Evolutionary conservation across 1,140 invertebrate genomes (phyloP), one percentile per base, ranked within the genome.

Genomic region (Bombus turneri): DNA sequence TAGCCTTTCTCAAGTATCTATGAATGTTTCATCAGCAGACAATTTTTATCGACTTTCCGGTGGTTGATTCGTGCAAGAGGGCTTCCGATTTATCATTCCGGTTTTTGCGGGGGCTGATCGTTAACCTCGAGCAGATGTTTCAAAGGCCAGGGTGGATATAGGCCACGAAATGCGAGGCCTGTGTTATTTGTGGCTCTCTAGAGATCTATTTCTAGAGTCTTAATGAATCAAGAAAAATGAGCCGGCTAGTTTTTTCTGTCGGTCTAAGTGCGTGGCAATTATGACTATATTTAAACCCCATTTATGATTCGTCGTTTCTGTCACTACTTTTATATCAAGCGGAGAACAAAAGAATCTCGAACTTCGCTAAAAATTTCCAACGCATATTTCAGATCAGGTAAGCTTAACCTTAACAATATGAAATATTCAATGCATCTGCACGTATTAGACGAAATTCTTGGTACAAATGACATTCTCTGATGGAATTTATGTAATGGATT

Each of bases 1-100:
- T n/a, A 28, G 13, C 15, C 34, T 53, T 53, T 53, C 22, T 25
- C 1, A 8, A 3, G 18, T 41, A 15, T 22, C 37, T 10, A 41
- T 41, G 75, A 77, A 77, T 41, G 57, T 77, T 77, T 77, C 53
- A 64, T 77, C 53, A 15, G 2, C 22, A 25, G 28, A 41, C 37
- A 41, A 41, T 64, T 77, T 53, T 77, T 41, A 41, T 77, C 25
- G 75, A 41, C 37, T 77, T n/a, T 10, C 8, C 57, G 15, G 6
- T 25, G 25, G 13, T 77, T 77, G 28, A 62, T 62, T 77, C 62
- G 53, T 64, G 5, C 18, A 53, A 62, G 53, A 64, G 53, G 10
- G 4, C 6, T 62, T n/a, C 15, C 57, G 37, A 77, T 41, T 47
- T 64, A 64, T 62, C 25, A 37, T 69, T 80, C 31, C 13, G 22